Conservation (phyloP, 2,888 invertebrate species). For the Phengaris alcon region DNA sequence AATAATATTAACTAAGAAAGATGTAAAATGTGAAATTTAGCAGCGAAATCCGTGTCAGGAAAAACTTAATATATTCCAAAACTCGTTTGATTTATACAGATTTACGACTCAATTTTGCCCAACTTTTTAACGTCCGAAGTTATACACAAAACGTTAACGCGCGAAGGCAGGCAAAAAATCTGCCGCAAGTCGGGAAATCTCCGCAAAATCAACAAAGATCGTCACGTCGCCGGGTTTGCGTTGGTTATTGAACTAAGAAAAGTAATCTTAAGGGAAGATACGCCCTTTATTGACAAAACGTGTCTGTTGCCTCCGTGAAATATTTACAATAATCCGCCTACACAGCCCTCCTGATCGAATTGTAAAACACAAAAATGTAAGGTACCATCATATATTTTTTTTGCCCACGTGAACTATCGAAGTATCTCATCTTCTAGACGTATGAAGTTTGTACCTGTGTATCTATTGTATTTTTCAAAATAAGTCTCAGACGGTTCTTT, state of each 20-base stretch:
- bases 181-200: constrained; percentile 40
- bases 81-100: constrained; percentile 13
- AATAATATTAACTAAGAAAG: background rate
- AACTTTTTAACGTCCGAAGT: constrained; percentile 18
- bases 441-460: too few relatives aligned
- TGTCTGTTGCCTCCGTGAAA: constrained; percentile 58
- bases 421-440: too few relatives aligned
- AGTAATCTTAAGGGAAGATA: constrained; percentile 60
- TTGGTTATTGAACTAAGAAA: constrained; percentile 59
- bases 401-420: background rate
- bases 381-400: constrained; percentile 5
- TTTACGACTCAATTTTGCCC: background rate
- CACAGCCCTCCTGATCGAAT: constrained; percentile 46
- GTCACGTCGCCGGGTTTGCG: constrained; percentile 59
- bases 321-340: constrained; percentile 59
- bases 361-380: constrained; percentile 39
- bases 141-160: background rate
- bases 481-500: too few relatives aligned
- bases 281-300: constrained; percentile 70
- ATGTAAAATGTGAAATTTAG: background rate
- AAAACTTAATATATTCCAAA: constrained; percentile 2
- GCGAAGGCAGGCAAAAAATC: background rate
- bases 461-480: too few relatives aligned
- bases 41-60: background rate
- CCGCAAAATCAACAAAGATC: constrained; percentile 40